A percentile compares a stretch with the other conserved stretches of the same genome.
Conservation (phyloP, 2,888 invertebrate species). For the Timema cristinae region DNA sequence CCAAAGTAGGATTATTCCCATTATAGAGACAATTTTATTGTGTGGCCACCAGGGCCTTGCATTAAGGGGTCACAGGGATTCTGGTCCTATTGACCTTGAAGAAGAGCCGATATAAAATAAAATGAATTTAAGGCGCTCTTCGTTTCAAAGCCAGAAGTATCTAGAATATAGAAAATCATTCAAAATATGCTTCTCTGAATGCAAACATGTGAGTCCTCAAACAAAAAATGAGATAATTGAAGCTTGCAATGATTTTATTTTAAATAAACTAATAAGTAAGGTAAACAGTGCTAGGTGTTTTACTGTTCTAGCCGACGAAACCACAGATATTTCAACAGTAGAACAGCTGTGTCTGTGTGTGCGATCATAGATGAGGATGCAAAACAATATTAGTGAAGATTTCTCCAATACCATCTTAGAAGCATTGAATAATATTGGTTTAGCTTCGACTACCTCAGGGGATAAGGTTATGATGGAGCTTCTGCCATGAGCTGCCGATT, state of each 20-base stretch:
- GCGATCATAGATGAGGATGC: slow-evolving; percentile 21
- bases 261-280: slow-evolving; percentile 33
- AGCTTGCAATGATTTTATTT: slow-evolving; percentile 32
- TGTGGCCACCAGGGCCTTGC: slow-evolving; percentile 36
- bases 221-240: slow-evolving; percentile 38
- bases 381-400: slow-evolving; percentile 29
- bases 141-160: slow-evolving; percentile 35
- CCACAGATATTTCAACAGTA: slow-evolving; percentile 36
- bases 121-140: slow-evolving; percentile 38
- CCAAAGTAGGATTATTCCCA: not conserved
- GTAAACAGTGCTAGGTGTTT: slow-evolving; percentile 37
- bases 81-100: slow-evolving; percentile 28
- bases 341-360: slow-evolving; percentile 37
- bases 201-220: slow-evolving; percentile 36
- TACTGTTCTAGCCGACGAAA: slow-evolving; percentile 39
- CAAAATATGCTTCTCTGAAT: slow-evolving; percentile 30
- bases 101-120: slow-evolving; percentile 30
- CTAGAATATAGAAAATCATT: slow-evolving; percentile 33
- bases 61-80: slow-evolving; percentile 36
- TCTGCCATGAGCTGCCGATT: slow-evolving; percentile 33
- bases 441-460: slow-evolving; percentile 32
- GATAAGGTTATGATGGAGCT: slow-evolving; percentile 36
- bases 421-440: slow-evolving; percentile 28
- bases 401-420: slow-evolving; percentile 32
- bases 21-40: slow-evolving; percentile 22